Evolutionary conservation across 2,113 vertebrate species (phyloP).

Genomic region (Conger conger): DNA sequence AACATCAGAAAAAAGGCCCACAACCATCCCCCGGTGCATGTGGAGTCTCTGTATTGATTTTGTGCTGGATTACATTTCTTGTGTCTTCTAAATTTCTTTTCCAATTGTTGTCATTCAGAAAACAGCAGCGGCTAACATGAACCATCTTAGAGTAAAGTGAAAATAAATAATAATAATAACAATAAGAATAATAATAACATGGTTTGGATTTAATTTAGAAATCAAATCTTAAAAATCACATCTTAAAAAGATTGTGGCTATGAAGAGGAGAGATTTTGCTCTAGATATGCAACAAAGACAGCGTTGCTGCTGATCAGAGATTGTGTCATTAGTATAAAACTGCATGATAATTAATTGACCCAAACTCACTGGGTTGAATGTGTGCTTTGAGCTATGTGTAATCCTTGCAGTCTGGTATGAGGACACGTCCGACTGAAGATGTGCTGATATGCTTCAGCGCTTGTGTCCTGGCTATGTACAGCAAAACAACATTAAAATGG

Average conservation of each 20-base stretch:
- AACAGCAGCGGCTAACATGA: not conserved
- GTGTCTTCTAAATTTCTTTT: conserved; percentile 11
- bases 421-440: not conserved
- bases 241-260: not conserved
- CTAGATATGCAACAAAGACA: not conserved
- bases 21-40: not conserved
- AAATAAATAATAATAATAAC: not conserved
- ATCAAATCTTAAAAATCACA: not conserved
- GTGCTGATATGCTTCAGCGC: not conserved
- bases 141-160: not conserved
- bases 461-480: not conserved
- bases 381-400: not conserved
- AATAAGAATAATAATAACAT: not conserved
- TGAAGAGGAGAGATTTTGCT: not conserved
- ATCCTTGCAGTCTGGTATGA: not conserved
- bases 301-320: not conserved
- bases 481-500: not conserved
- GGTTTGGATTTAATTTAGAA: not conserved
- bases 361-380: not conserved
- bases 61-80: conserved; percentile 10
- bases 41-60: conserved; percentile 3
- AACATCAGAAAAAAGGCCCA: conserved; percentile 3
- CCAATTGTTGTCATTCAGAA: not conserved
- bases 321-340: not conserved
- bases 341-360: not conserved